Evolutionary conservation across 2,888 invertebrate species (phyloP).

Genomic region (Morpho achilles): DNA sequence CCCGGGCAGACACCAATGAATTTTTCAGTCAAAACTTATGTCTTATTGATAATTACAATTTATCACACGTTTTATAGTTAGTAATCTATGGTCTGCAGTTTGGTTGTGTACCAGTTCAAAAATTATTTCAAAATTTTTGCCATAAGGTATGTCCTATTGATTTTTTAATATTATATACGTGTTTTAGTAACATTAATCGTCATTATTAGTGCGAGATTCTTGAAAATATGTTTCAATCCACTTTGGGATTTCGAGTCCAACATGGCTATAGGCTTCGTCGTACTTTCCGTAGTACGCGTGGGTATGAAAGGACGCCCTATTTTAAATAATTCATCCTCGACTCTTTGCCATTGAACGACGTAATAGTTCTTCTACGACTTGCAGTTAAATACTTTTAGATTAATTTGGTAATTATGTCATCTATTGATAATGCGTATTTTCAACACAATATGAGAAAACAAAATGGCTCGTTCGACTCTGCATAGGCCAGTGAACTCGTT

Average conservation of each 20-base stretch:
- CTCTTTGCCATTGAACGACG: conserved; percentile 68
- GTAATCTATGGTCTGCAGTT: conserved; percentile 79
- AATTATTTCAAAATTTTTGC: conserved; percentile 79
- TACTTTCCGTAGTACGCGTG: conserved; percentile 76
- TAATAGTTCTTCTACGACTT: conserved; percentile 74
- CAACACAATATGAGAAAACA: conserved; percentile 76
- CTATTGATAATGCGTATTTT: conserved; percentile 74
- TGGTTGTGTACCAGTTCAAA: conserved; percentile 78
- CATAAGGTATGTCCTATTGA: conserved; percentile 72
- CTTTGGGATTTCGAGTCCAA: conserved; percentile 78
- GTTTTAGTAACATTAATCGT: conserved; percentile 54
- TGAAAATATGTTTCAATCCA: conserved; percentile 63
- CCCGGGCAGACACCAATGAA: conserved; percentile 64
- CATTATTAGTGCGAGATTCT: conserved; percentile 49
- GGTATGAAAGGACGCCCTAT: conserved; percentile 72
- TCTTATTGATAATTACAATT: too few species aligned
- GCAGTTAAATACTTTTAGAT: conserved; percentile 59
- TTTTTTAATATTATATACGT: conserved; percentile 56
- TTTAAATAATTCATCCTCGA: conserved; percentile 75
- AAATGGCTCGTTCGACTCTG: conserved; percentile 78
- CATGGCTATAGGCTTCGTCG: conserved; percentile 75
- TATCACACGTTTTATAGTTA: too few species aligned
- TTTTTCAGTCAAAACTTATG: too few species aligned
- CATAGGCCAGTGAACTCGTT: conserved; percentile 76
- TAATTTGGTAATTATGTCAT: conserved; percentile 70